Evolutionary conservation across 92 coral and sea anemone genomes (phyloP).

Genomic region (Epizoanthus rinbou): DNA sequence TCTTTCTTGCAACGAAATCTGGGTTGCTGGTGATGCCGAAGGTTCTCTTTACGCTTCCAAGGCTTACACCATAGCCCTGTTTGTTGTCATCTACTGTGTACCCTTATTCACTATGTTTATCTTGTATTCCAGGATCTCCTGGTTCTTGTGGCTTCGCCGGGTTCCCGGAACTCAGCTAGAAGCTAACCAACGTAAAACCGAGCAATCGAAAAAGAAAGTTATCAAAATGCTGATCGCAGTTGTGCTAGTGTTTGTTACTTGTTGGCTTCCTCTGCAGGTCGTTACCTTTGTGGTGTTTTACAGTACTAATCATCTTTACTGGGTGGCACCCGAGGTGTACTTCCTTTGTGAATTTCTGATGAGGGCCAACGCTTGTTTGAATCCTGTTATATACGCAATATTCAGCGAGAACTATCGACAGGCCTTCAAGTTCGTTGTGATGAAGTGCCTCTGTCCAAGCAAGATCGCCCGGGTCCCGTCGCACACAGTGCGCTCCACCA

Average conservation of each 20-base stretch:
- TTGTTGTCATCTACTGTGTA: slow-evolving; percentile 74
- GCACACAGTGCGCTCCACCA: slow-evolving; percentile 27
- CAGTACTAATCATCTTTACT: background rate
- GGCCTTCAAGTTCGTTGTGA: slow-evolving; percentile 56
- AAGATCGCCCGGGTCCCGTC: background rate
- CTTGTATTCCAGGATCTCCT: slow-evolving; percentile 76
- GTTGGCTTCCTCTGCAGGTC: slow-evolving; percentile 77
- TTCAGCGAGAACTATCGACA: slow-evolving; percentile 84
- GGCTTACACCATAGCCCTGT: slow-evolving; percentile 69
- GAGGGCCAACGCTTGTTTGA: slow-evolving; percentile 77
- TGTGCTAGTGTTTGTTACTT: slow-evolving; percentile 54
- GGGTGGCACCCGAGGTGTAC: background rate
- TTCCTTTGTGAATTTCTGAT: slow-evolving; percentile 53
- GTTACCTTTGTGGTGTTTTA: slow-evolving; percentile 49
- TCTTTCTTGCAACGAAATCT: slow-evolving; percentile 65
- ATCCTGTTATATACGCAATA: slow-evolving; percentile 73
- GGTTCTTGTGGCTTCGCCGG: slow-evolving; percentile 76
- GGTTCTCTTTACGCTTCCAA: slow-evolving; percentile 42
- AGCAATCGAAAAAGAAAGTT: slow-evolving; percentile 46
- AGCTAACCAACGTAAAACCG: slow-evolving; percentile 33
- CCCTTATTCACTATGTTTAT: slow-evolving; percentile 76
- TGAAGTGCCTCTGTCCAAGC: slow-evolving; percentile 8
- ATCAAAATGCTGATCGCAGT: slow-evolving; percentile 62
- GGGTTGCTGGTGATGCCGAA: slow-evolving; percentile 72
- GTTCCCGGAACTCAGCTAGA: slow-evolving; percentile 76